Evolutionary conservation across 2,113 vertebrate genomes (phyloP).

Genomic region (Gadus chalcogrammus): DNA sequence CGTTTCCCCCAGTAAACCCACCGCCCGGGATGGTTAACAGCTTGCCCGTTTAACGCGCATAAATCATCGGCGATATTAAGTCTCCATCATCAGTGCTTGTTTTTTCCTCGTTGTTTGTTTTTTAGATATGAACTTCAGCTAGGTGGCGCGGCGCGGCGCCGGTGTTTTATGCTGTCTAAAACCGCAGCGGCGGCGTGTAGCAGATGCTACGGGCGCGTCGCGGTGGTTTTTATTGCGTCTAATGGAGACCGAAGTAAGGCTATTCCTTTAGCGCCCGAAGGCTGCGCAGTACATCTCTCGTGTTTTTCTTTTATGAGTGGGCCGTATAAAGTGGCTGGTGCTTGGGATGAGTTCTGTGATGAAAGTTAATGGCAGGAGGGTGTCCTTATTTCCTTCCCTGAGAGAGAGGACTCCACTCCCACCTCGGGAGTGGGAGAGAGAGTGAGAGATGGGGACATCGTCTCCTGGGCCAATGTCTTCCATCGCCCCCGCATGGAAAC

Average conservation of each 20-base stretch:
- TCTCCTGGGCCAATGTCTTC: too few relatives aligned
- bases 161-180: too few relatives aligned
- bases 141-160: too few relatives aligned
- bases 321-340: conserved; percentile 45
- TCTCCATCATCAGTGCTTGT: conserved; percentile 23
- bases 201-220: conserved; percentile 52
- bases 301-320: conserved; percentile 61
- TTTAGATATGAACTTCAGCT: too few relatives aligned
- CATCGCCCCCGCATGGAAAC: conserved; percentile 67
- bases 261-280: conserved; percentile 63
- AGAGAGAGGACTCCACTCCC: conserved; percentile 64
- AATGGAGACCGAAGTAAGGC: conserved; percentile 78
- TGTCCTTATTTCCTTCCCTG: conserved; percentile 69
- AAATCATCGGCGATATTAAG: conserved; percentile 34
- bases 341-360: conserved; percentile 72
- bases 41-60: conserved; percentile 44
- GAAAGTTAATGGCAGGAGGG: conserved; percentile 72
- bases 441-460: background rate
- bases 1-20: conserved; percentile 44
- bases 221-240: conserved; percentile 63
- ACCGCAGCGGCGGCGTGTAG: conserved; percentile 9
- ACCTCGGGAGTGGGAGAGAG: conserved; percentile 65
- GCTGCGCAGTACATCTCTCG: conserved; percentile 64
- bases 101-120: too few relatives aligned
- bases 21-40: conserved; percentile 40